Conservation (phyloP, 2,113 vertebrate genomes). For the Connochaetes taurinus region DNA sequence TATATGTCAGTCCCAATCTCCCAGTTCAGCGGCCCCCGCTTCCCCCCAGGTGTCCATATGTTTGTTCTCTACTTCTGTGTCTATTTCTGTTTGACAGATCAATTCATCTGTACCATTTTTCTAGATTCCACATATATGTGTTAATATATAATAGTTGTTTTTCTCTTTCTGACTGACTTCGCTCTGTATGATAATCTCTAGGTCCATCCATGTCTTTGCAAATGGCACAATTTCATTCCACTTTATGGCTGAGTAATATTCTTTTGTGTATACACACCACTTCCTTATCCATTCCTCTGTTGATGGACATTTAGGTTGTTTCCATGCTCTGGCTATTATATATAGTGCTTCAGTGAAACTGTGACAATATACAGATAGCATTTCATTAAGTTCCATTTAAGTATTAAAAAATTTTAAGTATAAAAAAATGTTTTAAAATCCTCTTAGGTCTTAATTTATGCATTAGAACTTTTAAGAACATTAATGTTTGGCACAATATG, state of each 20-base stretch:
- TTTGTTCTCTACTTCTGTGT: neutral
- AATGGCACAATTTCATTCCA: neutral
- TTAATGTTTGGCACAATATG: neutral
- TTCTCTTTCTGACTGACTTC: neutral
- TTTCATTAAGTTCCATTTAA: neutral
- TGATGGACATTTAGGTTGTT: neutral
- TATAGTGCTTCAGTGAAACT: neutral
- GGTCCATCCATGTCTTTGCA: neutral
- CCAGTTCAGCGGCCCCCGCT: accelerated
- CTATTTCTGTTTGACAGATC: neutral
- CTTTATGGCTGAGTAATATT: neutral
- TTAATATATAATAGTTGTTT: neutral
- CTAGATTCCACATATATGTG: neutral
- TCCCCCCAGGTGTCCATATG: neutral
- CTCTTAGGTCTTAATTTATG: neutral
- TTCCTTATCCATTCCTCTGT: neutral
- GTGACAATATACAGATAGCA: neutral
- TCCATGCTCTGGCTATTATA: neutral
- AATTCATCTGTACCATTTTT: neutral
- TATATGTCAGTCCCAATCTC: neutral
- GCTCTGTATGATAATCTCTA: neutral
- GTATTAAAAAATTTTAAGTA: neutral
- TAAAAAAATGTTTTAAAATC: neutral
- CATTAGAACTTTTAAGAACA: neutral
- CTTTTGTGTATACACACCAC: neutral